phyloP scores from a whole-genome alignment of 2,113 vertebrate species.

The Pterocles gutturalis region DNA sequence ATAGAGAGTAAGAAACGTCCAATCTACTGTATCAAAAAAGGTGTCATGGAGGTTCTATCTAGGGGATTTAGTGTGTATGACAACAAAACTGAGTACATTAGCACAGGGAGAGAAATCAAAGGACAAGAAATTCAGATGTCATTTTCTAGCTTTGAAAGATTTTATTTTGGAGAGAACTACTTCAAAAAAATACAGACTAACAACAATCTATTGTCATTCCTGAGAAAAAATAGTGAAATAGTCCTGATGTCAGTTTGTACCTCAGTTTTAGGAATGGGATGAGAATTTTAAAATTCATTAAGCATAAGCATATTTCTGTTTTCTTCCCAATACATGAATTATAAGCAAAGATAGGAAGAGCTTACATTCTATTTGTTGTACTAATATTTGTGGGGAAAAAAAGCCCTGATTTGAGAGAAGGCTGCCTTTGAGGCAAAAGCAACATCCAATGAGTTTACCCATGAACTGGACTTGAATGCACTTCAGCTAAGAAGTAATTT shows the following conservation, averaged over 20 bases:
- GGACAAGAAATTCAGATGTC: not conserved
- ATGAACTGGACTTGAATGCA: not conserved
- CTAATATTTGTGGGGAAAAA: not conserved
- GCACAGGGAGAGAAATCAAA: constrained; percentile 11
- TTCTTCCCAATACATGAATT: not conserved
- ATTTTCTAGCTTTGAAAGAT: not conserved
- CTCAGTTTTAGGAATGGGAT: not conserved
- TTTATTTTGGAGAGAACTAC: not conserved
- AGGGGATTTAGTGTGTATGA: not conserved
- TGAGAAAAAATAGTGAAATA: not conserved
- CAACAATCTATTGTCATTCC: not conserved
- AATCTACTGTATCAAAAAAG: not conserved
- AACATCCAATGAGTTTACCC: not conserved
- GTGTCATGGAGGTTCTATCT: not conserved
- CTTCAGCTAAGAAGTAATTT: not conserved
- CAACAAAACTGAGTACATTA: constrained; percentile 11
- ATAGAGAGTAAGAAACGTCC: not conserved
- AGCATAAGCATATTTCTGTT: not conserved
- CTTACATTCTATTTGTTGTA: not conserved
- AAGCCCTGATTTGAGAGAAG: not conserved
- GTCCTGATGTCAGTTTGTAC: not conserved
- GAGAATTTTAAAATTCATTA: not conserved
- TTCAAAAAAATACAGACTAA: not conserved
- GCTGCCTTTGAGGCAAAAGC: not conserved
- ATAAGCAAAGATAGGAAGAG: not conserved